Base-by-base conservation (phyloP, 1,140 invertebrate genomes). In the Panagrolaimus sp. region DNA sequence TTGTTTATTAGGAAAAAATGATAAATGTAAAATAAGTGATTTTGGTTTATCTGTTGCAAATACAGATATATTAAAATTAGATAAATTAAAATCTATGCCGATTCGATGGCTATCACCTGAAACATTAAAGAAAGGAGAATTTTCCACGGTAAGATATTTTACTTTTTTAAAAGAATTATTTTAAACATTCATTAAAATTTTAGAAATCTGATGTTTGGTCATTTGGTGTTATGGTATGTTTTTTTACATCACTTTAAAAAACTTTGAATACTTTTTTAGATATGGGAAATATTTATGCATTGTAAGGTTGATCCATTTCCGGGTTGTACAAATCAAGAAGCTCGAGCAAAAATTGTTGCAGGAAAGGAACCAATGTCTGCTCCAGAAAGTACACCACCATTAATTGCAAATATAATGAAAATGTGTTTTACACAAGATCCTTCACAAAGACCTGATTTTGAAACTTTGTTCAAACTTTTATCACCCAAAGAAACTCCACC, bases 221-320 rank as follows among this genome's bases (percentile, higher is more conserved):
- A 20, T 57, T 57, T 57, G 51, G 20, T 27, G 51, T 57, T 11
- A 57, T 27, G 46, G 85, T 98, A 1, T 98, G 95, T 95, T 96
- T 98, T 73, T 98, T 97, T 2, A 38, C 31, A 7, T 38, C 7
- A 4, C 7, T 38, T 38, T 38, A 4, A 2, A 2, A 38, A 38
- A 38, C 2, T 38, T 38, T 38, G 31, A 7, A 4, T 7, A 38
- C 7, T 38, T 38, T 14, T 69, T 31, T 69, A 62, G 63, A 65
- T 67, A 20, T 67, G 66, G 66, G 66, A 67, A 44, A 31, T 67
- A 62, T 67, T 67, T 38, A 68, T 16, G 16, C 31, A 46, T 16
- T 68, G 67, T 46, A 62, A 66, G 31, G 68, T 31, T n/a, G 67
- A 68, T 67, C 67, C 67, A 4, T 68, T 47, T 46, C 67, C 67